Conservation (phyloP, 2,797 vertebrate species). For the Erpetoichthys calabaricus region DNA sequence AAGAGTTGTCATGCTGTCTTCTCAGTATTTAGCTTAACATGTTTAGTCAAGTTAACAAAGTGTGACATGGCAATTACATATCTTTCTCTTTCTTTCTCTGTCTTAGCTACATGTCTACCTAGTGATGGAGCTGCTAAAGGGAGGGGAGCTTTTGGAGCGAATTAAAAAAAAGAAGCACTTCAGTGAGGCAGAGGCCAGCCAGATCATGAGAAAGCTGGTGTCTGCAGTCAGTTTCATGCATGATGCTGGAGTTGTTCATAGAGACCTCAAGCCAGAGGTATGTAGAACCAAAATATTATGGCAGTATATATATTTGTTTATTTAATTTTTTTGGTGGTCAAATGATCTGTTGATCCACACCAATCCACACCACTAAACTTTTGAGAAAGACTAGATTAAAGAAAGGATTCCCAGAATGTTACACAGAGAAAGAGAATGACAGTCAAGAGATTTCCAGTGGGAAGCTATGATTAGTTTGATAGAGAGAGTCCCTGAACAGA, state of each 20-base stretch:
- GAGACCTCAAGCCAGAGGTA: conserved; percentile 87
- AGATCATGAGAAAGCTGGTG: conserved; percentile 72
- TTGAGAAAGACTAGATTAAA: too few species aligned
- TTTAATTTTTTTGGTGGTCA: not conserved
- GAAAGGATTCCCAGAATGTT: too few species aligned
- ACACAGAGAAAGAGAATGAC: too few species aligned
- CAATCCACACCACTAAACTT: too few species aligned
- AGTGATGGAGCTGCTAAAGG: conserved; percentile 74
- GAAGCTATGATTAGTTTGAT: too few species aligned
- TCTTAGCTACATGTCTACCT: conserved; percentile 74
- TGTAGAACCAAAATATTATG: not conserved
- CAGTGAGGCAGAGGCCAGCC: conserved; percentile 77
- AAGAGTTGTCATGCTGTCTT: too few species aligned
- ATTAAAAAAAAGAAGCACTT: conserved; percentile 79
- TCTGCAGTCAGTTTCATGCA: conserved; percentile 85
- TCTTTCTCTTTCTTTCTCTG: not conserved
- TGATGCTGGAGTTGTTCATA: conserved; percentile 76
- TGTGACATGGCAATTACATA: too few species aligned
- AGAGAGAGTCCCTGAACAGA: too few species aligned
- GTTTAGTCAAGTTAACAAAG: too few species aligned
- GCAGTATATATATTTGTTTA: not conserved
- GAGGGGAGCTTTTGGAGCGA: conserved; percentile 74
- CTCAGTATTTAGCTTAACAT: too few species aligned
- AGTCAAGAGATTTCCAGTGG: too few species aligned
- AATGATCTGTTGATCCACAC: too few species aligned